Base-by-base conservation (phyloP, 30 jellyfish, hydroid and myxozoan species). In the Aurelia aurita region DNA sequence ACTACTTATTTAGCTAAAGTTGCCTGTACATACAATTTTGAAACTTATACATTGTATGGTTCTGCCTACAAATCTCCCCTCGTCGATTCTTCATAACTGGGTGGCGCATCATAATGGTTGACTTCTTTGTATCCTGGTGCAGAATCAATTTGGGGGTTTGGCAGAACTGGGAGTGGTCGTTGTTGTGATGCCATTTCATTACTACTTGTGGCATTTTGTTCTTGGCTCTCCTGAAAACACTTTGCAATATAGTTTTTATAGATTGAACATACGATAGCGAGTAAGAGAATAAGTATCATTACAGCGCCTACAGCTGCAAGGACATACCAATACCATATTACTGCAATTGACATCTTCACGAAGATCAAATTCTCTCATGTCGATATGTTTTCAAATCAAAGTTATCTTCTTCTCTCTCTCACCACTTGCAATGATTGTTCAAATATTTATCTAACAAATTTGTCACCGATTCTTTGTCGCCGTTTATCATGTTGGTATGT, bases 41-140 rank as follows among this genome's bases (percentile, higher is more conserved):
- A 15, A 39, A 39, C 9, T 35, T 2, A 39, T 39, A 39, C 1
- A 39, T n/a, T n/a, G n/a, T n/a, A 39, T 39, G 1, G 51, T 0
- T 15, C 51, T n/a, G n/a, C n/a, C 16, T 22, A 19, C 35, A 14
- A 22, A 39, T 61, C 35, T 22, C 35, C 49, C n/a, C 28, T 77
- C 25, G 44, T 19, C 15, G 85, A 85, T 29, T 82, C 85, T 18
- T 82, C 91, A 45, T 83, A 83, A 35, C 81, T 69, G 45, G 93
- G 93, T 20, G 93, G 93, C 0, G 82, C 57, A 60, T 16, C 46
- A n/a, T n/a, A n/a, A 26, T 16, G 18, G 19, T 3, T 35, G 14
- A 39, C 25, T 35, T 32, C 65, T 2, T 34, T 15, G 35, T 69
- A 69, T 13, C 66, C 31, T 34, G 81, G 81, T 44, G 65, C 81